These are phyloP conservation scores for Ferrisia virgata DNA, from an alignment of 2,888 invertebrate species.

Conservation along the genomic window DNA sequence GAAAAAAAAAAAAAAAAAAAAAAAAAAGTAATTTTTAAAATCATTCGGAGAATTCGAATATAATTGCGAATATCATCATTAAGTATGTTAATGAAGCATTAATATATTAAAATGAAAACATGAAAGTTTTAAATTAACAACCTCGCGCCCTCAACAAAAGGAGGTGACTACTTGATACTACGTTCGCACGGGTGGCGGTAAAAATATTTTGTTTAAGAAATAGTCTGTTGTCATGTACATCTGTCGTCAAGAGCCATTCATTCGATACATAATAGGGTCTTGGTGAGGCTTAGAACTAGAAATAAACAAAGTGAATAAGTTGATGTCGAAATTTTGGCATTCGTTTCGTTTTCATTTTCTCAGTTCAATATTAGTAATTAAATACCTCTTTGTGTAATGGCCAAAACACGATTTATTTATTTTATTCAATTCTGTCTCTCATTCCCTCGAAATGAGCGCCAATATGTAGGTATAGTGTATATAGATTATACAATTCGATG, in stretches of 20 bases:
- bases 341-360: constrained; percentile 19
- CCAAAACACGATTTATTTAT: neutral
- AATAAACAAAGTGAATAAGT: constrained; percentile 21
- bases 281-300: neutral
- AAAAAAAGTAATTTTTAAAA: neutral
- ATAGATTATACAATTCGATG: neutral
- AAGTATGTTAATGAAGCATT: constrained; percentile 21
- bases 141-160: neutral
- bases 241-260: constrained; percentile 36
- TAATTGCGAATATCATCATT: constrained; percentile 18
- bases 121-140: constrained; percentile 4
- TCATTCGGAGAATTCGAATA: neutral
- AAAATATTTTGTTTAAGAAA: constrained; percentile 30
- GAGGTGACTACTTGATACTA: neutral
- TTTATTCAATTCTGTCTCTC: neutral
- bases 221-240: constrained; percentile 35
- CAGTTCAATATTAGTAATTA: constrained; percentile 3
- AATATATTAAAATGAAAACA: constrained; percentile 1
- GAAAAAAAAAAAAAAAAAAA: neutral
- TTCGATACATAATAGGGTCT: constrained; percentile 37
- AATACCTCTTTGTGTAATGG: constrained; percentile 5
- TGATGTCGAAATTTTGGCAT: constrained; percentile 26
- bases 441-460: neutral
- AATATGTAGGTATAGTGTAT: too few relatives aligned
- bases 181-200: constrained; percentile 26